phyloP scores from a whole-genome alignment of 2,888 invertebrate genomes.

The Lapara coniferarum region DNA sequence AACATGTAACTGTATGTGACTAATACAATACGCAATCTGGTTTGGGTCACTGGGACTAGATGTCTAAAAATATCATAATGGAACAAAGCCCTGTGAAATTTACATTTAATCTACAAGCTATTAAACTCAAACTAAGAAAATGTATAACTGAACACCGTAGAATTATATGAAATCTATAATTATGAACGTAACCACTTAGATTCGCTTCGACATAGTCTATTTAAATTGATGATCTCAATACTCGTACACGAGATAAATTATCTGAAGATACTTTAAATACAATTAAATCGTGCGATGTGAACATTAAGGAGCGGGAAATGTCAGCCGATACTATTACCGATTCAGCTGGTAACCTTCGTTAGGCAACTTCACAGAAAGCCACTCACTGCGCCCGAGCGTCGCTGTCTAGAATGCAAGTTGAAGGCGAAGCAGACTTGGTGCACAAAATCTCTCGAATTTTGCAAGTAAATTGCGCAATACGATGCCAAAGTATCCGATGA shows the following conservation, averaged over 20 bases:
- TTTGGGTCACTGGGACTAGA: not conserved
- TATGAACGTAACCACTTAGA: not conserved
- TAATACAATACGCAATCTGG: not conserved
- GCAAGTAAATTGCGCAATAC: slow-evolving; percentile 50
- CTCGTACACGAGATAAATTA: not conserved
- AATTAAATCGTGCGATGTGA: slow-evolving; percentile 32
- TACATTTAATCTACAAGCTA: not conserved
- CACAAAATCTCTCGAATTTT: slow-evolving; percentile 47
- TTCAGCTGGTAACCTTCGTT: slow-evolving; percentile 45
- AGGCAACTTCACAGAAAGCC: slow-evolving; percentile 44
- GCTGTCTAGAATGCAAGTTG: slow-evolving; percentile 45
- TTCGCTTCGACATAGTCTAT: slow-evolving; percentile 17
- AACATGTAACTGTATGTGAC: not conserved
- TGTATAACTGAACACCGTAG: not conserved
- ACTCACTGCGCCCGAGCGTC: slow-evolving; percentile 39
- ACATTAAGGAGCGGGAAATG: slow-evolving; percentile 35
- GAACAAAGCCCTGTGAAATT: not conserved
- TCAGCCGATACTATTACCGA: slow-evolving; percentile 40
- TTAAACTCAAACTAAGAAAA: not conserved
- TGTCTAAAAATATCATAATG: not conserved
- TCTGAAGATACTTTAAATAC: slow-evolving; percentile 16
- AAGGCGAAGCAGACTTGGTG: slow-evolving; percentile 42
- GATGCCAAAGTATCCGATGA: slow-evolving; percentile 58
- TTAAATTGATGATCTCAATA: slow-evolving; percentile 20
- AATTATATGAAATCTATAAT: not conserved